A percentile compares a stretch with the other conserved stretches of the same genome.
These are phyloP conservation scores for Melanotaenia boesemani DNA, from an alignment of 2,797 vertebrate genomes.

Conservation along the genomic window DNA sequence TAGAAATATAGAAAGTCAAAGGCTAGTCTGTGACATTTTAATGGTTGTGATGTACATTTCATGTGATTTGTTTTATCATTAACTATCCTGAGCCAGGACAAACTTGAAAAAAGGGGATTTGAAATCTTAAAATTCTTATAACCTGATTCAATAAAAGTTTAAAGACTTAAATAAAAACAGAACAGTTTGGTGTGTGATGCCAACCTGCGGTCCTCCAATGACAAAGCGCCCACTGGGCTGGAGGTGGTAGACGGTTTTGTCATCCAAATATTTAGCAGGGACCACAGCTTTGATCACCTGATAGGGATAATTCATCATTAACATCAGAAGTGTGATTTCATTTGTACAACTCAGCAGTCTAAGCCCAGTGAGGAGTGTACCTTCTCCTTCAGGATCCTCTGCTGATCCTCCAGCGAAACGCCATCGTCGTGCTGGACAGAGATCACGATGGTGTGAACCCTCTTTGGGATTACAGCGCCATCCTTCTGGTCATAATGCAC, in stretches of 20 bases:
- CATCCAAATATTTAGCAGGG: constrained; percentile 93
- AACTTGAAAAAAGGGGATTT: neutral
- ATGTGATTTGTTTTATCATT: neutral
- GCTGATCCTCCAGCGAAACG: constrained; percentile 89
- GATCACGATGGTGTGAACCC: constrained; percentile 96
- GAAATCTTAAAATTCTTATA: neutral
- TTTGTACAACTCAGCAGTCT: neutral
- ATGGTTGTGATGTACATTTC: neutral
- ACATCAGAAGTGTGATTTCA: neutral
- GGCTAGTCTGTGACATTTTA: neutral
- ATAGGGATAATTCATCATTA: neutral
- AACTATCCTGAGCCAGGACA: neutral
- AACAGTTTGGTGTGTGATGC: neutral
- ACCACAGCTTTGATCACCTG: constrained; percentile 91
- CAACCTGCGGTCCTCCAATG: constrained; percentile 97
- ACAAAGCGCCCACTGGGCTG: constrained; percentile 98
- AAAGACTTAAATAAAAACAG: neutral
- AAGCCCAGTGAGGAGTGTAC: constrained; percentile 48
- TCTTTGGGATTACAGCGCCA: constrained; percentile 90
- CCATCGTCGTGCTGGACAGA: constrained; percentile 94
- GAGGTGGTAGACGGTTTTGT: constrained; percentile 93
- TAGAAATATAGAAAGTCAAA: neutral
- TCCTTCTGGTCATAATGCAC: constrained; percentile 93
- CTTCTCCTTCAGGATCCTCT: constrained; percentile 88
- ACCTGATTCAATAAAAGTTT: neutral